Percentiles rank a stretch among this genome's conserved stretches.
Conservation (phyloP, 2,888 invertebrate genomes). For the Actias luna region DNA sequence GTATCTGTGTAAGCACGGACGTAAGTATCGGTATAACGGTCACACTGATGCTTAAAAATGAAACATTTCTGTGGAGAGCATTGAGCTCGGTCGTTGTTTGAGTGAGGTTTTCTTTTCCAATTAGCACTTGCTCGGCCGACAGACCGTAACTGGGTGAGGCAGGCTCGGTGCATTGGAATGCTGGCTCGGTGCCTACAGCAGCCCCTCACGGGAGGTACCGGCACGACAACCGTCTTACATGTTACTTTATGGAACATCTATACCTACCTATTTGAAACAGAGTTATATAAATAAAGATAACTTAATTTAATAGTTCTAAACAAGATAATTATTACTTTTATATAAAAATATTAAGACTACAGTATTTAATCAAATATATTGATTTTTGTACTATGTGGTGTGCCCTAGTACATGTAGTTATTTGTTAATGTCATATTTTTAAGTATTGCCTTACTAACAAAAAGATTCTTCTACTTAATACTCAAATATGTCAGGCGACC, state of each 20-base stretch:
- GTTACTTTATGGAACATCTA: slow-evolving; percentile 13
- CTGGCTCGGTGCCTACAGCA: slow-evolving; percentile 55
- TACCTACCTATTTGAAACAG: slow-evolving; percentile 7
- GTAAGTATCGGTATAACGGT: slow-evolving; percentile 70
- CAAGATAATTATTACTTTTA: not conserved
- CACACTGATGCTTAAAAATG: slow-evolving; percentile 75
- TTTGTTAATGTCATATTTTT: no score
- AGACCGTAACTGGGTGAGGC: slow-evolving; percentile 80
- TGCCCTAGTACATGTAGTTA: no score
- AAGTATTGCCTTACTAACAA: no score
- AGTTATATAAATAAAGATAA: not conserved
- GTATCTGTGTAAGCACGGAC: slow-evolving; percentile 63
- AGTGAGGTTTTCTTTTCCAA: slow-evolving; percentile 81
- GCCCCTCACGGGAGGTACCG: slow-evolving; percentile 55
- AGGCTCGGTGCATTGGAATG: slow-evolving; percentile 60
- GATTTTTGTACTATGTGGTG: no score
- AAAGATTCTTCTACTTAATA: no score
- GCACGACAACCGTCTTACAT: slow-evolving; percentile 24
- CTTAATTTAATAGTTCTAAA: not conserved
- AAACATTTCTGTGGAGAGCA: slow-evolving; percentile 80
- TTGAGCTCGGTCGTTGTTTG: slow-evolving; percentile 80
- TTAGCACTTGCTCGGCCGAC: slow-evolving; percentile 77
- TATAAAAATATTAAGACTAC: not conserved
- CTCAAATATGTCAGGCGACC: no score
- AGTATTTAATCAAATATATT: no score